Conservation (phyloP, 2,888 invertebrate species). For the Griposia aprilina region DNA sequence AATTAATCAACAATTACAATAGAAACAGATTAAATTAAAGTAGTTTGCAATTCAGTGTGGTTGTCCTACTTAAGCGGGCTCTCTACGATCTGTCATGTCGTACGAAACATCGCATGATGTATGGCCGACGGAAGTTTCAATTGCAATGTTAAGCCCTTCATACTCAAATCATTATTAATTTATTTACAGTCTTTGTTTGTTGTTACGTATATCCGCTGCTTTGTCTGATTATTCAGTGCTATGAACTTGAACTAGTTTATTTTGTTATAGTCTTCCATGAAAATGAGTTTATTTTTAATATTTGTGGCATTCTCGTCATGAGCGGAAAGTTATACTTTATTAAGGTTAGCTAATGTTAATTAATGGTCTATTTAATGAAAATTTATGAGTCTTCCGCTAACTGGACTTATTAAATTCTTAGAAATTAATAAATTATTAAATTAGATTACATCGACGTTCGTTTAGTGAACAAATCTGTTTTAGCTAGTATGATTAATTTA, state of each 20-base stretch:
- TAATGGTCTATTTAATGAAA: background rate
- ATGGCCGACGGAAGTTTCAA: slow-evolving; percentile 80
- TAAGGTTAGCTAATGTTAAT: background rate
- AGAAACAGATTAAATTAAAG: slow-evolving; percentile 59
- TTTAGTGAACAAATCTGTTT: slow-evolving; percentile 8
- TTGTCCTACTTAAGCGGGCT: slow-evolving; percentile 46
- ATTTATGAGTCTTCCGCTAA: slow-evolving; percentile 2
- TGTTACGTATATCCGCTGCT: slow-evolving; percentile 66
- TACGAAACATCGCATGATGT: slow-evolving; percentile 63
- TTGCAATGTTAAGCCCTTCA: slow-evolving; percentile 79
- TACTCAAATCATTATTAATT: slow-evolving; percentile 75
- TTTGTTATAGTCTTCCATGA: background rate
- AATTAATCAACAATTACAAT: slow-evolving; percentile 58
- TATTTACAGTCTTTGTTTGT: slow-evolving; percentile 72
- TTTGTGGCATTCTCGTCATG: background rate
- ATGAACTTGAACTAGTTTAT: slow-evolving; percentile 46
- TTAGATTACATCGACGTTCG: slow-evolving; percentile 12
- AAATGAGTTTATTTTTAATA: background rate
- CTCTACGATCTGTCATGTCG: slow-evolving; percentile 55
- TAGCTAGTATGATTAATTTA: slow-evolving; percentile 13
- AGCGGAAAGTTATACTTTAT: background rate
- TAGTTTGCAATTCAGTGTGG: slow-evolving; percentile 57
- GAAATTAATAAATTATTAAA: too few species aligned
- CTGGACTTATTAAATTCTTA: slow-evolving; percentile 20
- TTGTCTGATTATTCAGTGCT: slow-evolving; percentile 56